A percentile compares a stretch with the other conserved stretches of the same genome.
These are phyloP conservation scores for Hybognathus amarus DNA, from an alignment of 2,797 vertebrate genomes.

Conservation along the genomic window DNA sequence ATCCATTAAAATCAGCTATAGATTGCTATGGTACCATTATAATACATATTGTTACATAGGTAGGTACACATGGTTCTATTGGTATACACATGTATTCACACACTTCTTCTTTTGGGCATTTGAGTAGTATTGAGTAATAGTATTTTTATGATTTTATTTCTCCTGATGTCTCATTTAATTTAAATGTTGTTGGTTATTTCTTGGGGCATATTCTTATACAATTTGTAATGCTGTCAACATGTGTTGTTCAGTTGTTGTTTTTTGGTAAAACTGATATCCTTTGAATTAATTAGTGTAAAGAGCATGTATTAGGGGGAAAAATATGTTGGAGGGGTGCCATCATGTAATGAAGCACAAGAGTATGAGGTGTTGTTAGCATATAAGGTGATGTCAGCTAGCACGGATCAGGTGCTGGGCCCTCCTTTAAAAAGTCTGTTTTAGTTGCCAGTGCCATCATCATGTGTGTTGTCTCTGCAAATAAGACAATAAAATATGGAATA, in stretches of 20 bases:
- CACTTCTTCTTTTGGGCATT: not conserved
- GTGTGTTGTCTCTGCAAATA: not conserved
- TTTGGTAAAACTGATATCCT: not conserved
- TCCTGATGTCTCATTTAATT: not conserved
- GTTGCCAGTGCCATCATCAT: not conserved
- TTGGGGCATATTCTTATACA: not conserved
- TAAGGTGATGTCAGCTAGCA: not conserved
- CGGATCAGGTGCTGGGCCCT: not conserved
- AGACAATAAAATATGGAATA: not conserved
- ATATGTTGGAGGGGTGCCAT: not conserved
- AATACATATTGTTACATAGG: too few species aligned
- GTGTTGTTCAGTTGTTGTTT: not conserved
- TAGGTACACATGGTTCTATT: too few species aligned
- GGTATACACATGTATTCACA: not conserved
- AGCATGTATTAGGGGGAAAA: not conserved
- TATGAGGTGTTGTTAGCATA: not conserved
- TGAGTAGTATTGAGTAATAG: not conserved
- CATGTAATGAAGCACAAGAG: not conserved
- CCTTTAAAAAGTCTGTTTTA: not conserved
- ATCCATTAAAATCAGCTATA: not conserved
- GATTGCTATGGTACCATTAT: too few species aligned
- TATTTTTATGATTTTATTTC: not conserved
- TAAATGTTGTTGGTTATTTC: not conserved
- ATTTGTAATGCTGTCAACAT: not conserved
- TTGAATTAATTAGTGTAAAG: not conserved